Base-by-base conservation (phyloP, 2,797 vertebrate species). In the Coccyzus lansbergi region DNA sequence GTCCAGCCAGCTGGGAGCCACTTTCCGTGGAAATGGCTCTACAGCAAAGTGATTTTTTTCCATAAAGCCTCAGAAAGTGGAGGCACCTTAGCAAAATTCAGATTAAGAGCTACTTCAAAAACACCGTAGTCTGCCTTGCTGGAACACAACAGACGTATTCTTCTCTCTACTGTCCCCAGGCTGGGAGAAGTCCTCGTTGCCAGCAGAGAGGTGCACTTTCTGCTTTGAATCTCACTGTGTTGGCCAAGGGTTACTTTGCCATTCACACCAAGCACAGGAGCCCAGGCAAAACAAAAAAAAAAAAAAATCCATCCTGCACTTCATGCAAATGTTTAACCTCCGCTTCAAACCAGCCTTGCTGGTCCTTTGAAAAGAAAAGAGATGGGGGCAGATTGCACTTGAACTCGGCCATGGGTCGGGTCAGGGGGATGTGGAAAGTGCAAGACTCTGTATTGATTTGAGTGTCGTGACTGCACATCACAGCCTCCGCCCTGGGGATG, bases 261-360 rank as follows among this genome's bases (percentile, higher is more conserved):
- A 85, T 38, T 77, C 79, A 25, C 91, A 63, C 52, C 72, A 59
- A 85, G 79, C 60, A 78, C 77, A 24, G 65, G 5, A 83, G 65
- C 22, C 58, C 62, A 74, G 83, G 77, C 69, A 88, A 91, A 94
- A 88, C 60, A 83, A 70, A 87, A 87, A 87, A 70, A 22, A 83
- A 70, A 87, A 87, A 87, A 70, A 22, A 58, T 38, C 7, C 1
- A 29, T 85, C 36, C 56, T 68, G 91, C 62, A 8, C 29, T 33
- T 63, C 69, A 16, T 44, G 36, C 49, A 85, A 79, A 77, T 58
- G 60, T 78, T 90, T 10, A 71, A 90, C 36, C 79, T 74, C 7
- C 18, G 38, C 88, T 76, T 33, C n/a, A 83, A 83, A 52, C 17
- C 71, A 77, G 22, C n/a, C 72, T 29, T 17, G 24, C 36, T 42